A percentile compares a stretch with the other conserved stretches of the same genome.
phyloP scores from a whole-genome alignment of 2,113 vertebrate genomes.

The Dromas ardeola region DNA sequence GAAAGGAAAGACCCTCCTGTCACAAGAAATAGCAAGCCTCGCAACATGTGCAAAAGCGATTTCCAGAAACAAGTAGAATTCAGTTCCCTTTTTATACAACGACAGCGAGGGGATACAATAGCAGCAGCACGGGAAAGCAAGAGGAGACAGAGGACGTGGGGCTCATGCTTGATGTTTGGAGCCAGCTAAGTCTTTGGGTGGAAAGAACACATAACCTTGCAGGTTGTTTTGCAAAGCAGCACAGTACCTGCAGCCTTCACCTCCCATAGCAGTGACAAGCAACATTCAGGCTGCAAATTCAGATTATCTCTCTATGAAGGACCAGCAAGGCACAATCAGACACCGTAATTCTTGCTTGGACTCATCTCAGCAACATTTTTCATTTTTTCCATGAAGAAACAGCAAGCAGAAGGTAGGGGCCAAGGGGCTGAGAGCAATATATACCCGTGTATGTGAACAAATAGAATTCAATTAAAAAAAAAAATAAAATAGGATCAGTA shows the following conservation, averaged over 20 bases:
- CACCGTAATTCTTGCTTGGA: not conserved
- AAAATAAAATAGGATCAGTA: not conserved
- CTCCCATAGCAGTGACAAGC: not conserved
- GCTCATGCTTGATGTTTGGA: not conserved
- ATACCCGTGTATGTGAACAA: not conserved
- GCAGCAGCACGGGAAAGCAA: not conserved
- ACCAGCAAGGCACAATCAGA: not conserved
- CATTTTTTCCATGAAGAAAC: not conserved
- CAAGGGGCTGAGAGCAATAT: not conserved
- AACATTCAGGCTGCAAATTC: not conserved
- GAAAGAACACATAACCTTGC: not conserved
- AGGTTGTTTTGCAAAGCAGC: not conserved
- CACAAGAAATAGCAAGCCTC: not conserved
- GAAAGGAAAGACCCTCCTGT: not conserved
- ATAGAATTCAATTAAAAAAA: not conserved
- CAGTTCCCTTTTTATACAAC: slow-evolving; percentile 50
- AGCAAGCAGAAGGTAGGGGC: not conserved
- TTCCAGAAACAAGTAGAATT: slow-evolving; percentile 75
- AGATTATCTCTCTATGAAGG: not conserved
- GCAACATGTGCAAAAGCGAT: slow-evolving; percentile 77
- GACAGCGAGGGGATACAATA: not conserved
- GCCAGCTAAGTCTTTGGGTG: not conserved
- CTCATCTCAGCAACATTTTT: not conserved
- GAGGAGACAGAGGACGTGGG: not conserved
- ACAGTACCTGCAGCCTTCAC: not conserved